phyloP scores from a whole-genome alignment of 2,888 invertebrate species.

The Athetis lepigone region DNA sequence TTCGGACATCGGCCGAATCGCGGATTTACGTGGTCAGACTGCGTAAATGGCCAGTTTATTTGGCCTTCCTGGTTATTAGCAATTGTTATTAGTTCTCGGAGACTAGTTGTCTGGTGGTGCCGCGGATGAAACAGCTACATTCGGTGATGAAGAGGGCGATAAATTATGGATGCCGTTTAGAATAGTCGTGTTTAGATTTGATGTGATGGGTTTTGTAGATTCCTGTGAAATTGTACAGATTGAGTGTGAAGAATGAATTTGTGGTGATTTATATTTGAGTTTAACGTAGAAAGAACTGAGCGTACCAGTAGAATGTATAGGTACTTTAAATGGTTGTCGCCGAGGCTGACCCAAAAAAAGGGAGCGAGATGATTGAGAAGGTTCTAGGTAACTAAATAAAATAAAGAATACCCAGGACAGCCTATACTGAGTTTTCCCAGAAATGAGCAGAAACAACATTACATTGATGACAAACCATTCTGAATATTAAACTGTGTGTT shows the following conservation, averaged over 20 bases:
- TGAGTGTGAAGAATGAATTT: too few relatives aligned
- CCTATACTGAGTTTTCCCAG: too few relatives aligned
- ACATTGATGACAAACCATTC: too few relatives aligned
- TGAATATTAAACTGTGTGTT: neutral
- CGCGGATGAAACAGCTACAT: constrained; percentile 65
- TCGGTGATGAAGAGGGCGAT: constrained; percentile 20
- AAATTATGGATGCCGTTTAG: constrained; percentile 32
- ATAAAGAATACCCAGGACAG: too few relatives aligned
- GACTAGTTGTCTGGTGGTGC: constrained; percentile 74
- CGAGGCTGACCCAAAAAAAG: too few relatives aligned
- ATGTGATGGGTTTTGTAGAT: neutral
- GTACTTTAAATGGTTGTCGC: too few relatives aligned
- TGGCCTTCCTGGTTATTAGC: constrained; percentile 70
- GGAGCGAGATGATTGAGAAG: too few relatives aligned
- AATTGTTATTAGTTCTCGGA: constrained; percentile 85
- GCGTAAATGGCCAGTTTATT: constrained; percentile 67
- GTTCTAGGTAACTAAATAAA: too few relatives aligned
- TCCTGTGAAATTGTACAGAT: neutral
- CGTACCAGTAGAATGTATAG: too few relatives aligned
- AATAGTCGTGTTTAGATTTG: constrained; percentile 13
- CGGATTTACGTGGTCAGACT: constrained; percentile 73
- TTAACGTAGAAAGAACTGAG: too few relatives aligned
- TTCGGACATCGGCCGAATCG: constrained; percentile 80
- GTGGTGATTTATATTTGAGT: too few relatives aligned
- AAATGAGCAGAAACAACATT: too few relatives aligned